Conservation (phyloP, 2,797 vertebrate genomes). For the Cirrhinus mrigala region DNA sequence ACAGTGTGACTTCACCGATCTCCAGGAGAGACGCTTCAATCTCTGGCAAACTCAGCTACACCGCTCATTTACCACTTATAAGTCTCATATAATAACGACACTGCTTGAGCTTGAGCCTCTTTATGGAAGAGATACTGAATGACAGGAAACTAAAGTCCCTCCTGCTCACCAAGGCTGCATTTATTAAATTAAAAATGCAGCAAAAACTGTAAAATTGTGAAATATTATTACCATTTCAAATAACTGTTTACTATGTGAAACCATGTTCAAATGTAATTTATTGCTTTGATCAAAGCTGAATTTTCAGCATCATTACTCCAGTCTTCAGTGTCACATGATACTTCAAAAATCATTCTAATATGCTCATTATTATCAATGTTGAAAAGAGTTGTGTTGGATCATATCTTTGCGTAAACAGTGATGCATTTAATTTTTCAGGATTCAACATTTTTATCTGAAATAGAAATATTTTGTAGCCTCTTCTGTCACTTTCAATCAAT, state of each 20-base stretch:
- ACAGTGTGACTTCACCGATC: slow-evolving; percentile 16
- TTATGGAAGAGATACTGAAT: not conserved
- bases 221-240: not conserved
- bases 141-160: not conserved
- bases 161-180: not conserved
- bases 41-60: slow-evolving; percentile 15
- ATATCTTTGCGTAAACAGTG: not conserved
- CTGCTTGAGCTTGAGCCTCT: not conserved
- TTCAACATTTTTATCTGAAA: not conserved
- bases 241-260: not conserved
- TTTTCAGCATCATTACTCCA: not conserved
- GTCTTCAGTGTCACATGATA: not conserved
- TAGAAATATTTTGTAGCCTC: not conserved
- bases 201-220: not conserved
- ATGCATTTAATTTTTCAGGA: not conserved
- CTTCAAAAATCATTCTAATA: not conserved
- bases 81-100: slow-evolving; percentile 24
- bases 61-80: slow-evolving; percentile 27
- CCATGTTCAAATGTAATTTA: not conserved
- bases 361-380: not conserved
- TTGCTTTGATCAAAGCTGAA: not conserved
- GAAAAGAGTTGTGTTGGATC: not conserved
- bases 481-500: not conserved
- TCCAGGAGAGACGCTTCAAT: slow-evolving; percentile 35
- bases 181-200: not conserved